Base-by-base conservation (phyloP, 2,113 vertebrate genomes). In the Rhinichthys klamathensis region DNA sequence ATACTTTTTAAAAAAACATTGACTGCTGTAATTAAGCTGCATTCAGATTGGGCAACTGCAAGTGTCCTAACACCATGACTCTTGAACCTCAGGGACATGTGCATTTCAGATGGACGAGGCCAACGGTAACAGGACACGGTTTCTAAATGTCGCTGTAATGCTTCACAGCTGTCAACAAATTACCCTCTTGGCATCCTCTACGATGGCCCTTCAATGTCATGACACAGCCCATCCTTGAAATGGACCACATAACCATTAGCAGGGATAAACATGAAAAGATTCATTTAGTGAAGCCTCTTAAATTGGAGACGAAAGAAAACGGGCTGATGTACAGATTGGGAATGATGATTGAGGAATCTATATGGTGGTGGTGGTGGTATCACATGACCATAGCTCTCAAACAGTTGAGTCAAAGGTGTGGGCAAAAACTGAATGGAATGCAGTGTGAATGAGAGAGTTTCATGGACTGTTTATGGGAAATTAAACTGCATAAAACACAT, bases 141-240 rank as follows among this genome's bases (percentile, higher is more conserved):
- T 89, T 89, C 92, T 82, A 94, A 94, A 93, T 93, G 92, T 94
- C 90, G 89, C 87, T 80, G 90, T 88, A 77, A 90, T 93, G 88
- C 89, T 88, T 94, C 82, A 92, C 87, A 89, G 87, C 90, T 92
- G 91, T 94, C 92, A 93, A 85, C 92, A 90, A 90, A 80, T 75
- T 60, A 78, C 82, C 90, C 87, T 87, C 56, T 80, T 82, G 87
- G 84, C 85, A 85, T 70, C 84, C 73, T 85, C 87, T 86, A 49
- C 38, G 54, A 18, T 6, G 54, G 56, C 54, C 46, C 65, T 78
- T 63, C 89, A 90, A 82, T 63, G 77, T 82, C 82, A 89, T 60
- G 85, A 86, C 78, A 88, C 69, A 88, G 88, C 78, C 73, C 54
- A 60, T 78, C 54, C 58, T 49, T 63, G 65, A 72, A 90, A 58